These are phyloP conservation scores for Erpornis zantholeuca DNA, from an alignment of 2,113 vertebrate genomes.

Conservation along the genomic window DNA sequence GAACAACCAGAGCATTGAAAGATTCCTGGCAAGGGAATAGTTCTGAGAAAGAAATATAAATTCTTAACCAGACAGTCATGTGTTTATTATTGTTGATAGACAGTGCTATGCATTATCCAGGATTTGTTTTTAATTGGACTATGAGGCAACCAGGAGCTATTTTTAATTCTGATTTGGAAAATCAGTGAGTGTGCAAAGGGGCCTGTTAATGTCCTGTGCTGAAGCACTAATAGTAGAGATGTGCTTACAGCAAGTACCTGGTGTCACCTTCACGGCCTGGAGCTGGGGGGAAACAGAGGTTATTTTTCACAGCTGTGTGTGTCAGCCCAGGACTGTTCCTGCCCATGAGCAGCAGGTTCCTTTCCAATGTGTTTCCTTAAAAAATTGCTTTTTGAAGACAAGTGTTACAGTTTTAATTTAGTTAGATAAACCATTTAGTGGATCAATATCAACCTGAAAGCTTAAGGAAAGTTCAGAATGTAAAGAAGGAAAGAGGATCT, in stretches of 20 bases:
- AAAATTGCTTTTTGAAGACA: neutral
- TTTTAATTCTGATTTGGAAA: conserved; percentile 25
- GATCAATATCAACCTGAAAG: neutral
- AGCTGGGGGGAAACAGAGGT: neutral
- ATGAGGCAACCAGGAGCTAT: neutral
- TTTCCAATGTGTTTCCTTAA: neutral
- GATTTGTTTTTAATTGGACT: neutral
- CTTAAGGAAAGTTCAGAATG: neutral
- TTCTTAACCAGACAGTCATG: neutral
- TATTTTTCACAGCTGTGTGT: neutral
- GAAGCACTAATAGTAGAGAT: neutral
- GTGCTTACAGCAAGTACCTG: neutral
- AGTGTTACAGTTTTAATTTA: neutral
- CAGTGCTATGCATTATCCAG: neutral
- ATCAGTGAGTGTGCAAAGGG: neutral
- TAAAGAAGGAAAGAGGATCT: neutral
- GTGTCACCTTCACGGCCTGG: neutral
- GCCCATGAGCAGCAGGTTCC: neutral
- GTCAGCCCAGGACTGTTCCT: neutral
- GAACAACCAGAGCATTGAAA: neutral
- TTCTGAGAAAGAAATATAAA: neutral
- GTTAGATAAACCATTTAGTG: neutral
- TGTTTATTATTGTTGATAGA: neutral
- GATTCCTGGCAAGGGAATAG: neutral
- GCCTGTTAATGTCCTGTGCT: neutral